Evolutionary conservation across 64 coral and sea anemone genomes (phyloP), one percentile per base, ranked within the genome.

Genomic region (Montipora foliosa): DNA sequence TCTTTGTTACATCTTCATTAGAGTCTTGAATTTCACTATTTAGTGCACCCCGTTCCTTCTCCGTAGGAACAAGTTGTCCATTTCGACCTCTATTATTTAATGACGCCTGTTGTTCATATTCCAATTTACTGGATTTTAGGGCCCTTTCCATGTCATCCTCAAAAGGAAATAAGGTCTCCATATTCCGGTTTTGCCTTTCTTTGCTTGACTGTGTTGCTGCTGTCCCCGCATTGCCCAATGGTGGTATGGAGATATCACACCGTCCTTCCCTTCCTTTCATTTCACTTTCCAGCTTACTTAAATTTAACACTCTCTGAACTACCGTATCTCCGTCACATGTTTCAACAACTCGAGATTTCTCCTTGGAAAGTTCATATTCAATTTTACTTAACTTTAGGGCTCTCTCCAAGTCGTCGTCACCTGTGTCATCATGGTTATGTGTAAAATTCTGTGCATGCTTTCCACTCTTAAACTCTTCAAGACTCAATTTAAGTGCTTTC

Each of bases 361-460:
- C n/a, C 76, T 22, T 52, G 52, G 29, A 47, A 5, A n/a, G 81
- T 70, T 70, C 70, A 76, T 84, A 75, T 67, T 92, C 67, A 12
- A 83, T 49, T 76, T 45, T 83, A 66, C 90, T 92, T 50, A 74
- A 37, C 70, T 83, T 67, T 55, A 92, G 74, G 61, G 79, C 69
- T 69, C 84, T 84, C 21, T 62, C 67, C 49, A 92, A 57, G 70
- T 92, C 71, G 70, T 92, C 71, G 15, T 24, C 46, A 44, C 49
- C 69, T 15, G 51, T 44, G 46, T 47, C 61, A 48, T 25, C 44
- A 10, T 17, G 8, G 22, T 68, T n/a, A 47, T 15, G 7, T n/a
- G 15, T 68, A 6, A 19, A 10, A 19, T 49, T 11, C 59, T 84
- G 81, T n/a, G 12, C 21, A 17, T 84, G 25, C 24, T 61, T 84